Base-by-base conservation (phyloP, 2,113 vertebrate species). In the Erpornis zantholeuca region DNA sequence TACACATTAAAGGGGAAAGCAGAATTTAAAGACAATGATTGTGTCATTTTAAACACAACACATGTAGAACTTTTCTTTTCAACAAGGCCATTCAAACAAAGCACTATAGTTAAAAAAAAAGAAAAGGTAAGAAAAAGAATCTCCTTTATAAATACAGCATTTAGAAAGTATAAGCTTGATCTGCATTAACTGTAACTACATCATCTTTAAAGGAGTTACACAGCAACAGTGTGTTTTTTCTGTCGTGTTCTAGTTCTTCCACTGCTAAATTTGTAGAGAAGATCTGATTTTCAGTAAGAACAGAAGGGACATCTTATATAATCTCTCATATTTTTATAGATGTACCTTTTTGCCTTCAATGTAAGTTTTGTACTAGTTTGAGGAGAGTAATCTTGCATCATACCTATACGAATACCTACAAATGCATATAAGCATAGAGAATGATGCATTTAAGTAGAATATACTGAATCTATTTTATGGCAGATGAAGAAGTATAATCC, bases 21-120 rank as follows among this genome's bases (percentile, higher is more conserved):
- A 75, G 42, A 76, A 92, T 92, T 85, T 86, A 94, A 96, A 96
- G 77, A 78, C 33, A 49, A n/a, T 57, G 10, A 53, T 96, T 73
- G 11, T 77, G 44, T 86, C 10, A 47, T 86, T 96, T 93, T 75
- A 88, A 23, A 24, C 29, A 65, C 54, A 88, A 42, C 10, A 61
- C 16, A 44, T 10, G 22, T 21, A 72, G 60, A 86, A n/a, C 3
- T 29, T 76, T 44, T 44, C 87, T 90, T 50, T 57, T 19, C 38
- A 76, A 28, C 11, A 60, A 72, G 20, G 4, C 3, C 17, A 56
- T 88, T 93, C 79, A 86, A 96, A 84, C 12, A 92, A 96, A 72
- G 15, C 14, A 24, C 11, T 9, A 53, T 12, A 18, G 15, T 33
- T 69, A 17, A 38, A 35, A 49, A 23, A 38, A 42, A 42, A 42